phyloP scores from a whole-genome alignment of 2,113 vertebrate genomes.

The Campylorhamphus procurvoides region DNA sequence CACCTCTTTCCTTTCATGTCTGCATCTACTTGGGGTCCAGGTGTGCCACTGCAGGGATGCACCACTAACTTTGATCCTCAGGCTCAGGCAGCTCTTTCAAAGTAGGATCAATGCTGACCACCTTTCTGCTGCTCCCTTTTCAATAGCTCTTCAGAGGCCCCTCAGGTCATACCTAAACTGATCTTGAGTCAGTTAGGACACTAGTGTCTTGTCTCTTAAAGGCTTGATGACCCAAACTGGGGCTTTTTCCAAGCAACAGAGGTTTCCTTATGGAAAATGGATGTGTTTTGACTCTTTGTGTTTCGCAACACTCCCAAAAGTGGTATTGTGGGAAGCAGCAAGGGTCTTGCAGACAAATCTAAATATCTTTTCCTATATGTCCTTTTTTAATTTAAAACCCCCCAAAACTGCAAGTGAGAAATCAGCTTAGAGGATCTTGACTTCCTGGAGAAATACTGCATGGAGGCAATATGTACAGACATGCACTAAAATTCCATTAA shows the following conservation, averaged over 20 bases:
- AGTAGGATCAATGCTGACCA: background rate
- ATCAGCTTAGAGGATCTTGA: background rate
- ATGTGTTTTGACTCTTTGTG: background rate
- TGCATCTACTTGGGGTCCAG: background rate
- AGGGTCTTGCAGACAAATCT: background rate
- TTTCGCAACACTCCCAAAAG: background rate
- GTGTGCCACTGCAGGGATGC: background rate
- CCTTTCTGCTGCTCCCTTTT: background rate
- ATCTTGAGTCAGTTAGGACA: background rate
- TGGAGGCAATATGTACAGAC: background rate
- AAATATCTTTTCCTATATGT: background rate
- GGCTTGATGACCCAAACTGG: background rate
- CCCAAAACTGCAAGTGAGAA: background rate
- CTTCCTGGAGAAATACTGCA: background rate
- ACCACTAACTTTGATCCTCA: background rate
- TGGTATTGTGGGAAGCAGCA: background rate
- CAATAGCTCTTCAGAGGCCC: background rate
- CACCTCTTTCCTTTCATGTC: background rate
- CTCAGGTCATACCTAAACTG: background rate
- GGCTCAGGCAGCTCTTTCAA: background rate
- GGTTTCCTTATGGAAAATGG: background rate
- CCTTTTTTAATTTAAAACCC: background rate
- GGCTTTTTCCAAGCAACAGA: background rate
- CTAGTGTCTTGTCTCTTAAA: background rate
- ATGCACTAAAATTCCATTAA: background rate